Evolutionary conservation across 2,113 vertebrate genomes (phyloP).

Genomic region (Australoheros scitulus): DNA sequence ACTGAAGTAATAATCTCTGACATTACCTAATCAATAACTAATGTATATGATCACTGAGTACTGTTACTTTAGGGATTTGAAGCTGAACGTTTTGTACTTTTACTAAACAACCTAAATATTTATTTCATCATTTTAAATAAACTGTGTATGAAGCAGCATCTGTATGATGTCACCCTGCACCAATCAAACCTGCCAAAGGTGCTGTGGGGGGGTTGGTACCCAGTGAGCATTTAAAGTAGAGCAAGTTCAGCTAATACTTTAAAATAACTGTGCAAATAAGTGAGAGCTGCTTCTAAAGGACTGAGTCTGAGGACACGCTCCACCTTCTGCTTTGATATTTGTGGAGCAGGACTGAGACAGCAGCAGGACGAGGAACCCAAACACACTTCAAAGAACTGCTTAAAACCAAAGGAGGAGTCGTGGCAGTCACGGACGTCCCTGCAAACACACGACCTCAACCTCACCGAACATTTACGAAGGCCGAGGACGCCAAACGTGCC

Average conservation of each 20-base stretch:
- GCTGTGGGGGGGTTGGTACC: too few species aligned
- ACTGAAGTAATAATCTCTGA: neutral
- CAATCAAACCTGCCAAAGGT: neutral
- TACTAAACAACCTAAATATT: neutral
- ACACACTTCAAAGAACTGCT: neutral
- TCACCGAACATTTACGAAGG: neutral
- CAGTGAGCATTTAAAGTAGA: neutral
- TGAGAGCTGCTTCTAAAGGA: neutral
- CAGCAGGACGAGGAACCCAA: neutral
- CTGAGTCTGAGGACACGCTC: neutral
- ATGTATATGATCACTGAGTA: neutral
- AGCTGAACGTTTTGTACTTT: neutral
- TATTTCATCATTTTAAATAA: neutral
- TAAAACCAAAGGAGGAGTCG: neutral
- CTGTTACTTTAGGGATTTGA: neutral
- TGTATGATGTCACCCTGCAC: neutral
- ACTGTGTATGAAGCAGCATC: neutral
- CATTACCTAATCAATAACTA: neutral
- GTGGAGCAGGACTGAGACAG: neutral
- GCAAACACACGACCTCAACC: neutral
- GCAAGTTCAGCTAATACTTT: neutral
- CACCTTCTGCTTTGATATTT: constrained; percentile 5
- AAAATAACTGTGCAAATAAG: neutral
- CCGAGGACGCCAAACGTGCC: neutral
- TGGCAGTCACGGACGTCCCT: neutral